Evolutionary conservation across 2,888 invertebrate species (phyloP).

Genomic region (Trachelus iudaicus): DNA sequence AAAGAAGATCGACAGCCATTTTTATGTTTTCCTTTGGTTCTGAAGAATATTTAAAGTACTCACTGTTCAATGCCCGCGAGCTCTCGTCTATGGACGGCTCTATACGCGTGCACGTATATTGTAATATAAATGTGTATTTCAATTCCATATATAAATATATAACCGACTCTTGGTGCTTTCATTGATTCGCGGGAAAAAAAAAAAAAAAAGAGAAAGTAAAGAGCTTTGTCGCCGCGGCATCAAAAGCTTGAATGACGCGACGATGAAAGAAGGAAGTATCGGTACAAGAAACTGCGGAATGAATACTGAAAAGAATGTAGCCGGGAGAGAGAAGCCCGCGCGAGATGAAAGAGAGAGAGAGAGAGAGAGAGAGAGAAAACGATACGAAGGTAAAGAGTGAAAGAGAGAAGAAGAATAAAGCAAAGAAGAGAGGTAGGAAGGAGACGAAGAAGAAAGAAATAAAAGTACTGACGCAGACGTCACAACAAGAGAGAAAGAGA

Average conservation of each 20-base stretch:
- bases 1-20: slow-evolving; percentile 19
- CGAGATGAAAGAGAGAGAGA: slow-evolving; percentile 3
- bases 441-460: slow-evolving; percentile 6
- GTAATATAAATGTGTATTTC: slow-evolving; percentile 14
- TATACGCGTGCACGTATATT: slow-evolving; percentile 5
- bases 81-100: slow-evolving; percentile 12
- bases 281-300: slow-evolving; percentile 55
- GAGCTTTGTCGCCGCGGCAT: slow-evolving; percentile 54
- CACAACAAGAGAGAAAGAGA: too few relatives aligned
- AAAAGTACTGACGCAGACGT: not conserved
- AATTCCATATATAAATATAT: slow-evolving; percentile 18
- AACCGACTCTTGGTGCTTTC: slow-evolving; percentile 48
- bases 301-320: slow-evolving; percentile 53
- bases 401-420: slow-evolving; percentile 11
- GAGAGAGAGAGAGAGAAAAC: not conserved
- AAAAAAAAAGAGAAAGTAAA: too few relatives aligned
- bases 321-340: not conserved
- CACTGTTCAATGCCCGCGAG: slow-evolving; percentile 28
- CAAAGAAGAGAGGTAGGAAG: slow-evolving; percentile 25
- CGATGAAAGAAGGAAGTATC: slow-evolving; percentile 57
- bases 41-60: slow-evolving; percentile 34
- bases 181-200: slow-evolving; percentile 47
- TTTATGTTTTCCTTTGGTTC: slow-evolving; percentile 3
- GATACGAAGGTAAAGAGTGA: slow-evolving; percentile 17
- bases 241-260: slow-evolving; percentile 57